Evolutionary conservation across 2,888 invertebrate genomes (phyloP), one percentile per base, ranked within the genome.

Genomic region (Eurytoma californica): DNA sequence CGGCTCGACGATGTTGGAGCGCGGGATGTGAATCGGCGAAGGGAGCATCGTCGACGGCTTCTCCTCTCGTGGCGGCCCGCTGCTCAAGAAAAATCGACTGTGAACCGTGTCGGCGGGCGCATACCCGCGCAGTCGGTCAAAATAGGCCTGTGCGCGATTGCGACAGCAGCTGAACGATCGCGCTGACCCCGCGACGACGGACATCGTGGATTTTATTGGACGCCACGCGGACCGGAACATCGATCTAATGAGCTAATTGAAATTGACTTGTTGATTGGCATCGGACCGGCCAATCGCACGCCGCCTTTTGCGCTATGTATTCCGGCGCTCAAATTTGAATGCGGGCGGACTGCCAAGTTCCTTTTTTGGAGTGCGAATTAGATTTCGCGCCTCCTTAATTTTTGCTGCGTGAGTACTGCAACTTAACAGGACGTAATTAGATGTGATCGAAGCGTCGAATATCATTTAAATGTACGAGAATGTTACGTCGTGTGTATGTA

Each of bases 1-100:
- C 92, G 0, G 92, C 82, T 91, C 91, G 3, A 86, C 83, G 4
- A 85, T 66, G 57, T 82, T 83, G 12, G 82, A 70, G 73, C 83
- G 85, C 18, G 84, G 78, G 66, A 87, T 53, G 66, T 67, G 83
- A 24, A 65, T 72, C 1, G 81, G 79, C 14, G 58, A 28, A 14
- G 77, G 72, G 3, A 60, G 55, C 80, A 75, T 83, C 76, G 68
- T 80, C 80, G 7, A 7, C 9, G 39, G 16, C 53, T 14, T 53
- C 28, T 39, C 13, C 47, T 18, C 28, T 39, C 60, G 61, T 70
- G 47, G 28, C 30, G 28, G 72, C 49, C 72, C 47, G 60, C 51
- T 58, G 3, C 30, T 39, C 53, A 53, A 39, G 53, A 16, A 53
- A 53, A 53, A 53, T 53, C 63, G 63, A 47, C 63, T n/a, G 18